Conservation (phyloP, 2,888 invertebrate species). For the Patella caerulea region DNA sequence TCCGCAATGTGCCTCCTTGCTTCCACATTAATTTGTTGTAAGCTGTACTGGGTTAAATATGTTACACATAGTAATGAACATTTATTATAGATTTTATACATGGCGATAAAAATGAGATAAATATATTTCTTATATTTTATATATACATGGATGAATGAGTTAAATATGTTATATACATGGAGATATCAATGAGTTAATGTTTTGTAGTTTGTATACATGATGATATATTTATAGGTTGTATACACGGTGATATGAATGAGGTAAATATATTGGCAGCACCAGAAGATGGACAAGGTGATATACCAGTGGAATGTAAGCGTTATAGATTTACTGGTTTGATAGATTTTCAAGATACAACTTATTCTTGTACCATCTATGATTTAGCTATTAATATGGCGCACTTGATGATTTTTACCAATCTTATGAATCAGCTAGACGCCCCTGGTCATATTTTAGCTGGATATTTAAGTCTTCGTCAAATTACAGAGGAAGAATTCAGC, state of each 20-base stretch:
- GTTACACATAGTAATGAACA: no score
- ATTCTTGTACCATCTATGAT: constrained; percentile 83
- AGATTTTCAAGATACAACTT: constrained; percentile 88
- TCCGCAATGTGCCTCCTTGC: no score
- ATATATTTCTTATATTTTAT: no score
- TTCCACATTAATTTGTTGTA: no score
- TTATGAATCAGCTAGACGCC: constrained; percentile 70
- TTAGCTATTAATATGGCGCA: constrained; percentile 86
- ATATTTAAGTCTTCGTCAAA: constrained; percentile 77
- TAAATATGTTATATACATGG: no score
- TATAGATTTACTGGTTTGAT: constrained; percentile 82
- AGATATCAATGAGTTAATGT: no score
- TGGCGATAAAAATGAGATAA: no score
- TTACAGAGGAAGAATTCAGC: constrained; percentile 78
- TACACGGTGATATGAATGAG: constrained; percentile 94
- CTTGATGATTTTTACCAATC: constrained; percentile 81
- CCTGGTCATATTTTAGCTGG: constrained; percentile 81
- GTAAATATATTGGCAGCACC: constrained; percentile 83
- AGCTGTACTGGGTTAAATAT: no score
- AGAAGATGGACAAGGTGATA: constrained; percentile 64
- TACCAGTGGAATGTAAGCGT: constrained; percentile 61
- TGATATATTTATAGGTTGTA: constrained; percentile 73
- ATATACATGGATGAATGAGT: no score
- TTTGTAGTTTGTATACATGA: no score
- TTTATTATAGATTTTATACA: no score